Evolutionary conservation across 2,113 vertebrate species (phyloP), one percentile per base, ranked within the genome.

Genomic region (Pica pica): DNA sequence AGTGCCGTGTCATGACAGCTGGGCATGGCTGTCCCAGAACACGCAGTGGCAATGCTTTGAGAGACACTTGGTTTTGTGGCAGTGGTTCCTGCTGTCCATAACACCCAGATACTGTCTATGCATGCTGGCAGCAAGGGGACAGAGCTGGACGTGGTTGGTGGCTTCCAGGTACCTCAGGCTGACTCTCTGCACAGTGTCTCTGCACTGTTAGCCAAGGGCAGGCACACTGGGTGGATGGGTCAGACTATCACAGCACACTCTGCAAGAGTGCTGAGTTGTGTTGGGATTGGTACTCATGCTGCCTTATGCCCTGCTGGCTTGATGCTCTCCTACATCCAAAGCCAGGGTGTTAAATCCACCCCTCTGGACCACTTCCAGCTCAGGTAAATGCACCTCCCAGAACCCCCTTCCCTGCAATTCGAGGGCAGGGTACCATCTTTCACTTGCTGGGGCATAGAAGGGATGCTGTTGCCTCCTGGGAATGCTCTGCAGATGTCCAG

Each of bases 1-100:
- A 22, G 63, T 0, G 3, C 15, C 0, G 3, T n/a, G 65, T 16
- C 42, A n/a, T 0, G 10, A 19, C 76, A 77, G 49, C 39, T 0
- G 13, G 26, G 82, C 78, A 63, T 0, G 8, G 61, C 41, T 61
- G 75, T 74, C 37, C 59, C 46, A 63, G 31, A n/a, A 49, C 76
- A 53, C 0, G 0, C n/a, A 16, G 49, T 64, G 83, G 12, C 70
- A 71, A 30, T 31, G 49, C 19, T 79, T 61, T 3, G 6, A 55
- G 65, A 73, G 41, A 60, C 0, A 1, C 35, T 64, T 64, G 57
- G 7, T 14, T 77, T 89, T 63, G 42, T 42, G 50, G 64, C 33
- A 91, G 18, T 3, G 2, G 67, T 64, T 93, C 33, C 63, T 76
- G 53, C 27, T 33, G 50, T 11, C 23, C 1, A 0, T 50, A 56